Conservation (phyloP, 1,140 invertebrate species). For the Atta texana region DNA sequence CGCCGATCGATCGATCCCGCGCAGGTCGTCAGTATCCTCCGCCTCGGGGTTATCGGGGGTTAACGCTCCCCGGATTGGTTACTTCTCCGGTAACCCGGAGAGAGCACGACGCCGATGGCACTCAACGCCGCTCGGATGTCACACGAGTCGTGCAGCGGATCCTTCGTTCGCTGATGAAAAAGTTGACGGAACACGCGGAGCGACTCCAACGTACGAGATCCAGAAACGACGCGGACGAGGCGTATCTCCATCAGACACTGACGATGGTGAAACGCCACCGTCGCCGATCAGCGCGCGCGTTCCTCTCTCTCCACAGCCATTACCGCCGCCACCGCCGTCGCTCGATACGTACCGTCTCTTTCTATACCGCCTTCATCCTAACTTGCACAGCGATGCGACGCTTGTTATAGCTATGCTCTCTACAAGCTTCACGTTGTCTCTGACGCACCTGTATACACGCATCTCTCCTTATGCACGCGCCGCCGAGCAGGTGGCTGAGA, state of each 20-base stretch:
- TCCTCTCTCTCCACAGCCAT: slow-evolving; percentile 71
- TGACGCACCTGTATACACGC: background rate
- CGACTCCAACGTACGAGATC: background rate
- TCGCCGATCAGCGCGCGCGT: slow-evolving; percentile 50
- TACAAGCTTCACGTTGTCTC: background rate
- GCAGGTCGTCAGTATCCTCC: background rate
- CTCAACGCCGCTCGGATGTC: slow-evolving; percentile 7
- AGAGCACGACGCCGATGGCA: background rate
- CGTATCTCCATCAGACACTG: slow-evolving; percentile 75
- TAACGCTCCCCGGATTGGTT: slow-evolving; percentile 39
- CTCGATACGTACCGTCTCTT: slow-evolving; percentile 67
- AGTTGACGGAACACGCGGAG: background rate
- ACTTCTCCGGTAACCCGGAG: background rate
- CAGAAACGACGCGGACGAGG: slow-evolving; percentile 64
- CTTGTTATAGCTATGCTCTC: background rate
- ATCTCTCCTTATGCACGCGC: background rate
- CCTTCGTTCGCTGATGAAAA: background rate
- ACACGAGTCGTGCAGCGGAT: background rate
- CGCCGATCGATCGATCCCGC: slow-evolving; percentile 41
- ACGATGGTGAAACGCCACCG: slow-evolving; percentile 46
- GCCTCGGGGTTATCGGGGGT: slow-evolving; percentile 49
- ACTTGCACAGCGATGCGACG: slow-evolving; percentile 18
- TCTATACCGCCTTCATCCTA: slow-evolving; percentile 72
- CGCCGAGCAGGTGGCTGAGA: background rate
- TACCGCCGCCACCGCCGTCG: slow-evolving; percentile 57